Percentiles rank a stretch among this genome's conserved stretches.
These are phyloP conservation scores for Pleuronectes platessa DNA, from an alignment of 2,113 vertebrate genomes.

Conservation along the genomic window DNA sequence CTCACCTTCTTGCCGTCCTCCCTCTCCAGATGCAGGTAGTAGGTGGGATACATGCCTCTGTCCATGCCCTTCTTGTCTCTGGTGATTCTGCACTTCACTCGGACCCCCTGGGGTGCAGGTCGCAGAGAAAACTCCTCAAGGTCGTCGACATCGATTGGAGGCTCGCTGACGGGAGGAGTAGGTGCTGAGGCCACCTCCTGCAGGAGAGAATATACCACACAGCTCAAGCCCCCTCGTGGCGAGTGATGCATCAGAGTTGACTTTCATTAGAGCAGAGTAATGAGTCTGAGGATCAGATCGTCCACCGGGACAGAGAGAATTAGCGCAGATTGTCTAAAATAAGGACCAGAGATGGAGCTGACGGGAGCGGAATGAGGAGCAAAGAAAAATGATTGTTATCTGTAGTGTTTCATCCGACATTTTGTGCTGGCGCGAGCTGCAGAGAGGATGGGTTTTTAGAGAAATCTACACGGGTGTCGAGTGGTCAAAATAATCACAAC, in stretches of 20 bases:
- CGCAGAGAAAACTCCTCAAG: constrained; percentile 95
- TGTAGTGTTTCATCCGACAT: neutral
- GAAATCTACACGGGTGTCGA: neutral
- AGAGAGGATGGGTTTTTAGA: neutral
- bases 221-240: constrained; percentile 1
- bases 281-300: constrained; percentile 55
- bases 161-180: constrained; percentile 88
- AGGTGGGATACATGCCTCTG: constrained; percentile 98
- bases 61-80: constrained; percentile 99
- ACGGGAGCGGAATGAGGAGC: constrained; percentile 22
- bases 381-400: constrained; percentile 32
- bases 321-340: constrained; percentile 66
- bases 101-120: constrained; percentile 93
- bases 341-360: constrained; percentile 43
- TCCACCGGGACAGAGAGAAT: constrained; percentile 60
- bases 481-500: neutral
- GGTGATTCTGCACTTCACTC: constrained; percentile 97
- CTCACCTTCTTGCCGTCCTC: constrained; percentile 98
- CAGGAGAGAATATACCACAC: constrained; percentile 4
- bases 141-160: constrained; percentile 90
- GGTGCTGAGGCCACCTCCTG: constrained; percentile 94
- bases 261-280: constrained; percentile 63
- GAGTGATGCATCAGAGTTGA: constrained; percentile 26
- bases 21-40: constrained; percentile 98
- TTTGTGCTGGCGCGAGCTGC: neutral